These are phyloP conservation scores for Kryphioiulus occultus DNA, from an alignment of 2,888 invertebrate species.

Conservation along the genomic window DNA sequence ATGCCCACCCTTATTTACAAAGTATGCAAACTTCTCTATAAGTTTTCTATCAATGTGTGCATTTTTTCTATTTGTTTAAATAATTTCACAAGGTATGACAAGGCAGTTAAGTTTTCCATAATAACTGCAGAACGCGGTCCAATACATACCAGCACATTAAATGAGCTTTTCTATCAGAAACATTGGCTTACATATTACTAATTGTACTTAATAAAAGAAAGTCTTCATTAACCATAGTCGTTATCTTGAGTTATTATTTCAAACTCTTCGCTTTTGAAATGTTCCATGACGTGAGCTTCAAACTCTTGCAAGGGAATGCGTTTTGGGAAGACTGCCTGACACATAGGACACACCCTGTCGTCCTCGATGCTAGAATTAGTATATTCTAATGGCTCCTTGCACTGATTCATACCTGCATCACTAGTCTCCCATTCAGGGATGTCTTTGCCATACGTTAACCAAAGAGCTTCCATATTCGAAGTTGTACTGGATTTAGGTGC, in stretches of 20 bases:
- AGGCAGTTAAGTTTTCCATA: not conserved
- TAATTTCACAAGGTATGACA: too few relatives aligned
- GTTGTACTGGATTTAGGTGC: not conserved
- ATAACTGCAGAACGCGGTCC: not conserved
- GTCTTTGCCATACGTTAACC: conserved; percentile 17
- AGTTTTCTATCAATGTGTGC: not conserved
- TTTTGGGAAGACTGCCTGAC: conserved; percentile 51
- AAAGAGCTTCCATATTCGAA: not conserved
- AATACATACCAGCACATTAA: not conserved
- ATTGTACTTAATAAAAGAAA: conserved; percentile 37
- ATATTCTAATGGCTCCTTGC: not conserved
- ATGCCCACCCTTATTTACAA: not conserved
- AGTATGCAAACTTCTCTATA: not conserved
- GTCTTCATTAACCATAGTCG: conserved; percentile 33
- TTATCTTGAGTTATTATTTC: conserved; percentile 51
- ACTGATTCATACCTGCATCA: not conserved
- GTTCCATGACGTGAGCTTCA: conserved; percentile 52
- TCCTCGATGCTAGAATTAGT: conserved; percentile 38
- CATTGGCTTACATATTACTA: not conserved
- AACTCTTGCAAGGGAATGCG: conserved; percentile 51
- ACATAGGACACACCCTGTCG: conserved; percentile 53
- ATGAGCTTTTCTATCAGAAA: too few relatives aligned
- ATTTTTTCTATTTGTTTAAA: not conserved
- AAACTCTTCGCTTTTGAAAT: conserved; percentile 53
- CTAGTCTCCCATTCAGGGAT: not conserved